A percentile compares a stretch with the other conserved stretches of the same genome.
These are phyloP conservation scores for Diarsia brunnea DNA, from an alignment of 2,888 invertebrate genomes.

Conservation along the genomic window DNA sequence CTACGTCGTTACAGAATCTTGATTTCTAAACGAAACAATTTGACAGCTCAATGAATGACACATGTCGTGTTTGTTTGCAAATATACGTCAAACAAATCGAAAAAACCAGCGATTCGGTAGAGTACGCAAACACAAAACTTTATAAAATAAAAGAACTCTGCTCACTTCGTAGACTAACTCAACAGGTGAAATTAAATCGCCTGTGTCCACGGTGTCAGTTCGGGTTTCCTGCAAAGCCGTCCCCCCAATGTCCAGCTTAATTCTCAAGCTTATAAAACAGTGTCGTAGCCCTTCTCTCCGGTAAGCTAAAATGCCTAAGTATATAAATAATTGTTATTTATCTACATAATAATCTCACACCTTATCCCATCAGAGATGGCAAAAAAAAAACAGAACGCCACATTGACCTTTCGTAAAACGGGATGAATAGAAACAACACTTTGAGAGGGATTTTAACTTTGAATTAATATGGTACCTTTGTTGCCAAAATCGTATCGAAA, in stretches of 20 bases:
- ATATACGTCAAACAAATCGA: no score
- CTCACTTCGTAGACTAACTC: not conserved
- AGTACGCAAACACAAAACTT: no score
- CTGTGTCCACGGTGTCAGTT: not conserved
- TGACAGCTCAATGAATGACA: no score
- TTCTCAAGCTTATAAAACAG: not conserved
- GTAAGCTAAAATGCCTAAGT: conserved; percentile 3
- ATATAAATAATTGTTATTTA: not conserved
- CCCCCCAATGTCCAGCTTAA: not conserved
- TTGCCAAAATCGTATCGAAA: no score
- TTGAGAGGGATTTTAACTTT: no score
- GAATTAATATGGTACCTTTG: no score
- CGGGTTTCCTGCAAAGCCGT: not conserved
- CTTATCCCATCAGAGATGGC: not conserved
- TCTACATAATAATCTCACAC: not conserved
- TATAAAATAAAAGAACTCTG: no score
- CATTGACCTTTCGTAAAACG: not conserved
- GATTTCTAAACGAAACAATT: no score
- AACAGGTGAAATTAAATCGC: not conserved
- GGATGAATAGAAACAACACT: no score
- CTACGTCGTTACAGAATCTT: no score
- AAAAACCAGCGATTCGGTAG: no score
- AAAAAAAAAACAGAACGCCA: not conserved
- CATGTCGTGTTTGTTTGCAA: no score
- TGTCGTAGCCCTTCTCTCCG: not conserved